phyloP scores from a whole-genome alignment of 92 coral and sea anemone species.

The Zoanthus sociatus region DNA sequence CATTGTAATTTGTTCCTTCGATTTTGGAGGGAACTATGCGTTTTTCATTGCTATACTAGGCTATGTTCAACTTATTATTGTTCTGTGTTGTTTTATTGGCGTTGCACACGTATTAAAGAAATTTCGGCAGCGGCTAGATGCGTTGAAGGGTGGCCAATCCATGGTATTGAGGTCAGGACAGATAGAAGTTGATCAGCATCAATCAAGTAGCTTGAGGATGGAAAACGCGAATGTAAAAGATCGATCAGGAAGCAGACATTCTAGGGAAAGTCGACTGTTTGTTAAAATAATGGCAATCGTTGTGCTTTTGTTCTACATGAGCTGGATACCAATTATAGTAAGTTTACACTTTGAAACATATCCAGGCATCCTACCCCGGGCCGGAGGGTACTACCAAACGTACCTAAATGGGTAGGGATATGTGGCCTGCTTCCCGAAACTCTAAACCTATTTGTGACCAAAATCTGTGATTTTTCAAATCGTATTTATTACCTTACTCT shows the following conservation, averaged over 20 bases:
- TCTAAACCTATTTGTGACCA: too few relatives aligned
- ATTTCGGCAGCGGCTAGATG: slow-evolving; percentile 34
- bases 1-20: slow-evolving; percentile 60
- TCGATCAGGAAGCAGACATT: slow-evolving; percentile 17
- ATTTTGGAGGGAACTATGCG: slow-evolving; percentile 62
- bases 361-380: too few relatives aligned
- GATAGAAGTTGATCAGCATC: slow-evolving; percentile 15
- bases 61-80: slow-evolving; percentile 55
- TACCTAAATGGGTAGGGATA: too few relatives aligned
- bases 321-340: slow-evolving; percentile 75
- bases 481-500: too few relatives aligned
- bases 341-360: background rate
- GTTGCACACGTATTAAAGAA: slow-evolving; percentile 52
- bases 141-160: slow-evolving; percentile 41
- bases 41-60: slow-evolving; percentile 57
- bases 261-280: slow-evolving; percentile 66
- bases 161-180: slow-evolving; percentile 53
- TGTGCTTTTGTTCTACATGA: slow-evolving; percentile 61
- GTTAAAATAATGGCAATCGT: slow-evolving; percentile 59
- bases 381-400: too few relatives aligned
- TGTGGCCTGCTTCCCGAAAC: too few relatives aligned
- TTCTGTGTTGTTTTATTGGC: slow-evolving; percentile 55
- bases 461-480: too few relatives aligned
- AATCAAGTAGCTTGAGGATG: background rate
- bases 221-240: background rate